phyloP scores from a whole-genome alignment of 2,113 vertebrate species.

The Microcebus lehilahytsara region DNA sequence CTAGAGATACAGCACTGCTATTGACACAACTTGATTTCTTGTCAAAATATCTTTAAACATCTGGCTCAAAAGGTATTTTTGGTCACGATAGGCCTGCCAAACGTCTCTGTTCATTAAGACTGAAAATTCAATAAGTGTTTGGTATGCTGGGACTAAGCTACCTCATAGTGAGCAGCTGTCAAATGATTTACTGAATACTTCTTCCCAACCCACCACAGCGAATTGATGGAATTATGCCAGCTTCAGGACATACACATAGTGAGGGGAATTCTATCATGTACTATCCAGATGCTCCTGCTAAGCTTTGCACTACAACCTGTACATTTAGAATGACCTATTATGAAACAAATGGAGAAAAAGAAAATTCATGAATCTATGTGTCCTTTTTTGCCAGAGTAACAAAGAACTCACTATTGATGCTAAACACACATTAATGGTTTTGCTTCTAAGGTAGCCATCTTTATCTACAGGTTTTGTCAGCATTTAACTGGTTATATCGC shows the following conservation, averaged over 20 bases:
- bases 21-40: constrained; percentile 50
- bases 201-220: background rate
- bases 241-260: background rate
- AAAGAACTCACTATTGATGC: background rate
- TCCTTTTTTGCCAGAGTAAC: background rate
- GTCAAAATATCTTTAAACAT: constrained; percentile 67
- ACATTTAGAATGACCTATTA: background rate
- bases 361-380: background rate
- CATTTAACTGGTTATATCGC: background rate
- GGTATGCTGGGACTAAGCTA: background rate
- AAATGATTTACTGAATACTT: constrained; percentile 63
- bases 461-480: background rate
- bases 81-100: constrained; percentile 49
- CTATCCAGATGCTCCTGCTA: constrained; percentile 8
- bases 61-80: constrained; percentile 55
- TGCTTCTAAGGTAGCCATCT: background rate
- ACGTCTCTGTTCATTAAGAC: constrained; percentile 62
- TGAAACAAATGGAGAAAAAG: constrained; percentile 7
- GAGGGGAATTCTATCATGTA: constrained; percentile 12
- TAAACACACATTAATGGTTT: background rate
- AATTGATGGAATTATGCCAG: constrained; percentile 52
- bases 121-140: constrained; percentile 68
- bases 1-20: background rate
- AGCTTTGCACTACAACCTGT: background rate
- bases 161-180: constrained; percentile 59